Evolutionary conservation across 2,797 vertebrate genomes (phyloP).

Genomic region (Bufotes viridis): DNA sequence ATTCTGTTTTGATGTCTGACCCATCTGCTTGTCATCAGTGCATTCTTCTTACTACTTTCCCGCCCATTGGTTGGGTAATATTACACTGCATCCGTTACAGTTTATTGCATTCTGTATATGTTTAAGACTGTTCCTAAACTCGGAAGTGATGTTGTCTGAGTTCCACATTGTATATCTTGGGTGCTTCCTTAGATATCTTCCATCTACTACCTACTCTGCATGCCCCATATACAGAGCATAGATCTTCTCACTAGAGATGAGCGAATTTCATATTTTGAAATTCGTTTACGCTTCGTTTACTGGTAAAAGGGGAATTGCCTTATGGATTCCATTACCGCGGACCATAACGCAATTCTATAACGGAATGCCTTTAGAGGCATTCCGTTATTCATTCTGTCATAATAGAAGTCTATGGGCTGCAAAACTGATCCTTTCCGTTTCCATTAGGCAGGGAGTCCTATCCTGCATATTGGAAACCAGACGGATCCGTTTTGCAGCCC

Average conservation of each 20-base stretch:
- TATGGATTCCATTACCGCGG: no score
- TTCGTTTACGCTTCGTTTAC: no score
- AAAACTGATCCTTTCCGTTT: no score
- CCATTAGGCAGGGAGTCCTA: no score
- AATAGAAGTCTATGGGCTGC: no score
- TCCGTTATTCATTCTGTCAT: no score
- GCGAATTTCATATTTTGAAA: no score
- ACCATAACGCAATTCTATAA: no score
- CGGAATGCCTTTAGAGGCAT: no score
- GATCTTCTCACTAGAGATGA: not conserved
- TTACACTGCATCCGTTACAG: not conserved
- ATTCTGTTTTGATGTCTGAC: not conserved
- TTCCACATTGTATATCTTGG: not conserved
- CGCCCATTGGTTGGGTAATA: not conserved
- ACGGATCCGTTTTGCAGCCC: no score
- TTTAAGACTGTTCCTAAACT: not conserved
- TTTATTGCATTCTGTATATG: not conserved
- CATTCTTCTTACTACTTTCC: not conserved
- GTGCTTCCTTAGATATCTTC: not conserved
- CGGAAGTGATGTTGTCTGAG: not conserved
- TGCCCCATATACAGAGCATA: not conserved
- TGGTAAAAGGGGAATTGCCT: no score
- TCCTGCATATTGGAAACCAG: no score
- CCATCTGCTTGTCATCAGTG: slow-evolving; percentile 1
- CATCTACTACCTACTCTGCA: not conserved